Conservation (phyloP, 2,888 invertebrate genomes). For the Tenthredo distinguenda region DNA sequence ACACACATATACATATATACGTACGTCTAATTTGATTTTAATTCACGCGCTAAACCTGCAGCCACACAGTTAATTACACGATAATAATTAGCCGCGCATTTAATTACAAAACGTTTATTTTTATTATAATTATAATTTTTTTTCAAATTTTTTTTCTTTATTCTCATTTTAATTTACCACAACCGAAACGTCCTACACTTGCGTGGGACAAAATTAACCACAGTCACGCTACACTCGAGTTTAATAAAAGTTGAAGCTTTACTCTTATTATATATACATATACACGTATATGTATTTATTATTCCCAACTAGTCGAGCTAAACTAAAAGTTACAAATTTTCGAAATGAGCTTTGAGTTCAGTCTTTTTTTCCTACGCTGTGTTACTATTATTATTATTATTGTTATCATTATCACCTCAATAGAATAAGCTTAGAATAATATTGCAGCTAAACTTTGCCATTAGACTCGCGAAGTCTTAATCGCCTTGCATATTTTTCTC, state of each 20-base stretch:
- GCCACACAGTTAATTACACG: neutral
- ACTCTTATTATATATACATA: neutral
- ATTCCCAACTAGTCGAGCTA: neutral
- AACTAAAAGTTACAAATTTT: constrained; percentile 13
- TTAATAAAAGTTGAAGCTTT: constrained; percentile 2
- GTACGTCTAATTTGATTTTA: neutral
- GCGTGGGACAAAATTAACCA: neutral
- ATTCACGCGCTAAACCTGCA: neutral
- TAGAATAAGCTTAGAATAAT: neutral
- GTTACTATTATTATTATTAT: too few relatives aligned
- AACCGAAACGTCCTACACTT: neutral
- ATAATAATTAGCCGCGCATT: neutral
- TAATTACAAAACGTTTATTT: neutral
- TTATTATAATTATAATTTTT: neutral
- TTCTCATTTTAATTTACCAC: neutral
- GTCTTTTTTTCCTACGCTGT: neutral
- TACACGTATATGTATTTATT: too few relatives aligned
- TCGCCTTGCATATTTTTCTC: neutral
- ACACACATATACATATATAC: neutral
- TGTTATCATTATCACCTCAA: neutral
- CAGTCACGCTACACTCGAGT: neutral
- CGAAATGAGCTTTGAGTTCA: neutral
- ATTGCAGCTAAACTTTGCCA: neutral
- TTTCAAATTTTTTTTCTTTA: neutral
- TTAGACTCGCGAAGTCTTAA: neutral